Evolutionary conservation across 1,140 invertebrate species (phyloP).

Genomic region (Bombus impatiens): DNA sequence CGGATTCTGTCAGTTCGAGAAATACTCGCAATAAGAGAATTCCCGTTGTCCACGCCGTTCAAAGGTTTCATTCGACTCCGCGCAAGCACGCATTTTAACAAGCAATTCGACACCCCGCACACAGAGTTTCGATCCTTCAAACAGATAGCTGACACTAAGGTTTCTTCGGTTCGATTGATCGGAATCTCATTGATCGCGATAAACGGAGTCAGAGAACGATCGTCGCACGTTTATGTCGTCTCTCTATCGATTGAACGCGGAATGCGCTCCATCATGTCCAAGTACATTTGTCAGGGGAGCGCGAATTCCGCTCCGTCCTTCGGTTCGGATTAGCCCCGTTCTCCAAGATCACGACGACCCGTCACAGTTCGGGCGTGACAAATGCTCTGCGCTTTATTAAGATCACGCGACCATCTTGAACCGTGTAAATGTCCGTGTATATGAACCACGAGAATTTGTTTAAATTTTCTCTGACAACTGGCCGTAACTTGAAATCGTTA

Average conservation of each 20-base stretch:
- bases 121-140: not conserved
- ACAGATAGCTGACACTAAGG: not conserved
- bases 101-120: too few species aligned
- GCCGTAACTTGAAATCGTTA: too few species aligned
- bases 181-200: conserved; percentile 10
- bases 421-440: too few species aligned
- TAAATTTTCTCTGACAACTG: too few species aligned
- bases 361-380: too few species aligned
- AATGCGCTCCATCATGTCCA: conserved; percentile 25
- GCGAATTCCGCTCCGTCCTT: conserved; percentile 15
- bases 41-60: not conserved
- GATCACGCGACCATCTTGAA: too few species aligned
- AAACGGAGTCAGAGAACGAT: not conserved
- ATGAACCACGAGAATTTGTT: too few species aligned
- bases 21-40: not conserved
- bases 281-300: conserved; percentile 19
- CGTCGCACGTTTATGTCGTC: not conserved
- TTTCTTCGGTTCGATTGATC: not conserved
- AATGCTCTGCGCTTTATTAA: too few species aligned
- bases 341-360: not conserved
- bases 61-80: not conserved
- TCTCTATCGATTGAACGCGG: conserved; percentile 20
- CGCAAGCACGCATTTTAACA: conserved; percentile 6
- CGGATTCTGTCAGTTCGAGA: not conserved
- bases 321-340: not conserved